Evolutionary conservation across 2,888 invertebrate genomes (phyloP).

Genomic region (Palloptera scutellata): DNA sequence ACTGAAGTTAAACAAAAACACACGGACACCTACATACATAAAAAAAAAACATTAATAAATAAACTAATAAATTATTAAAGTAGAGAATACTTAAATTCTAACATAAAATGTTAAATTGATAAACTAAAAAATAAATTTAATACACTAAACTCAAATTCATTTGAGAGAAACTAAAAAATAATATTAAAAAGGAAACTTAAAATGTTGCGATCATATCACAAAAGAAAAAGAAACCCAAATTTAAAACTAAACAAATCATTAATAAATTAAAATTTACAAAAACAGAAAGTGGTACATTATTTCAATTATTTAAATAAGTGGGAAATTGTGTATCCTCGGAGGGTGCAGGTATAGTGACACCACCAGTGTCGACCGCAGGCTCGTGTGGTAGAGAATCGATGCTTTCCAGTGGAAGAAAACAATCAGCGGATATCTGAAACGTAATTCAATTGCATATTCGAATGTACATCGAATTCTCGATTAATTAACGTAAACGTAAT

Average conservation of each 20-base stretch:
- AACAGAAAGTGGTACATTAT: not conserved
- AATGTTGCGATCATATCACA: constrained; percentile 52
- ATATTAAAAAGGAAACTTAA: constrained; percentile 38
- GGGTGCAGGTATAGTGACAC: constrained; percentile 61
- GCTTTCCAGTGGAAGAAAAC: constrained; percentile 59
- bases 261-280: constrained; percentile 20
- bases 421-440: constrained; percentile 57
- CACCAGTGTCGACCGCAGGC: constrained; percentile 59
- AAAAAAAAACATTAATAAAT: not conserved
- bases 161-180: constrained; percentile 26
- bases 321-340: constrained; percentile 62
- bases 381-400: constrained; percentile 60
- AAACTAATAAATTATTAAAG: constrained; percentile 7
- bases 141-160: constrained; percentile 6
- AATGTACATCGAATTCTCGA: constrained; percentile 1
- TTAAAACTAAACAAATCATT: constrained; percentile 37
- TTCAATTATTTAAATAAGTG: constrained; percentile 50
- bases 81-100: constrained; percentile 8
- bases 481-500: not conserved
- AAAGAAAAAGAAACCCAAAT: constrained; percentile 41
- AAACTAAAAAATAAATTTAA: constrained; percentile 12
- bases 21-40: not conserved
- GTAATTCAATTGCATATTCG: too few species aligned
- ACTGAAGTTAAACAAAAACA: not conserved
- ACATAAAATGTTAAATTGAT: constrained; percentile 20